Evolutionary conservation across 2,113 vertebrate genomes (phyloP).

Genomic region (Trichomycterus rosablanca): DNA sequence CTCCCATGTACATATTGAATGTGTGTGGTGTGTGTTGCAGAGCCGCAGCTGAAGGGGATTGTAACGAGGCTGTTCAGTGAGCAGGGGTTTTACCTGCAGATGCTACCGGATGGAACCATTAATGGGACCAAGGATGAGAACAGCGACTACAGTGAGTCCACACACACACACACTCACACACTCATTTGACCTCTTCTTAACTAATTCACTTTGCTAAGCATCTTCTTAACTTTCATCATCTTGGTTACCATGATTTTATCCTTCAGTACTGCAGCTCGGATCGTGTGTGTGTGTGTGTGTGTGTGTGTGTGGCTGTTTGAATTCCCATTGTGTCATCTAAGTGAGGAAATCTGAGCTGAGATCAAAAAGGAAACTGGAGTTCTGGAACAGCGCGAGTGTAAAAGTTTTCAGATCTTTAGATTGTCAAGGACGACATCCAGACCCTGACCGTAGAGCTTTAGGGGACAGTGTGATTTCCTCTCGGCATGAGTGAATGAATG

Average conservation of each 20-base stretch:
- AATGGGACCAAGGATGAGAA: slow-evolving; percentile 95
- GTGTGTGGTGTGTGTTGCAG: slow-evolving; percentile 64
- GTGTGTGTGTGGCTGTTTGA: slow-evolving; percentile 13
- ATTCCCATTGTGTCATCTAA: slow-evolving; percentile 31
- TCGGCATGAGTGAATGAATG: too few relatives aligned
- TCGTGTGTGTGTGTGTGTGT: slow-evolving; percentile 5
- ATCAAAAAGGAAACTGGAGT: slow-evolving; percentile 24
- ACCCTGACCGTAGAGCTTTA: not conserved
- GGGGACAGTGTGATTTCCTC: too few relatives aligned
- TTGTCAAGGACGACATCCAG: not conserved
- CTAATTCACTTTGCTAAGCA: not conserved
- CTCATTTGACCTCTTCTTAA: not conserved
- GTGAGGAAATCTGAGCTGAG: slow-evolving; percentile 21
- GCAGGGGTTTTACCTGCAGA: slow-evolving; percentile 97
- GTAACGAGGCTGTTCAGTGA: slow-evolving; percentile 98
- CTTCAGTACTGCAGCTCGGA: not conserved
- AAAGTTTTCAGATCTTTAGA: not conserved
- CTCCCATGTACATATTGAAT: too few relatives aligned
- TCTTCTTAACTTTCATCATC: not conserved
- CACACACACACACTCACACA: slow-evolving; percentile 23
- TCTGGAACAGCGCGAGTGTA: slow-evolving; percentile 9
- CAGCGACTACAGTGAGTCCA: slow-evolving; percentile 89
- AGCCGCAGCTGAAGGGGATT: slow-evolving; percentile 98
- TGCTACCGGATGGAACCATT: slow-evolving; percentile 89
- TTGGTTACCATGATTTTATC: not conserved